Base-by-base conservation (phyloP, 2,888 invertebrate genomes). In the Lucinisca nassula region DNA sequence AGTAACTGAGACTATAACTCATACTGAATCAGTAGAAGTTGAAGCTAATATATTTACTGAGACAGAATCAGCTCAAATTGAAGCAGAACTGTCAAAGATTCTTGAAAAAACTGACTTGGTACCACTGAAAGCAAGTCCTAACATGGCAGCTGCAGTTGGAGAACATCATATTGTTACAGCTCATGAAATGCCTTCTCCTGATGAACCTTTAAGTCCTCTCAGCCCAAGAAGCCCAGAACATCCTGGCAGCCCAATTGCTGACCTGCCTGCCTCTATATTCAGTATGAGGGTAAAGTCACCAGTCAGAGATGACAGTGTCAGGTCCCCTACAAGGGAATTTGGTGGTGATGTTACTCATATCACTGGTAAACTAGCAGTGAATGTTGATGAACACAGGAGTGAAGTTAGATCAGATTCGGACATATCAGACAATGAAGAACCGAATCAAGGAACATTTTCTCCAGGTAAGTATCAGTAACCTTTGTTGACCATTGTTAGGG, bases 401-500 rank as follows among this genome's bases (percentile, higher is more conserved):
- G 86, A 79, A 37, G 82, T 74, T n/a, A 87, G 76, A 21, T 84
- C 88, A 12, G 92, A 93, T 72, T 92, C 92, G 1, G 93, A 92
- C 61, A 37, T 92, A 38, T 92, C 93, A 0, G 92, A 92, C 67
- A 84, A 86, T 35, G 92, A 92, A 58, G 86, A 91, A 21, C 40
- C 88, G 40, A 61, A 78, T 12, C 80, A 83, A 30, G 72, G 90
- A 24, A 90, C 90, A 21, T 94, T 93, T 76, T 88, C 92, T 51
- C 93, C 93, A 92, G 93, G 93, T 94, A 84, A 76, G 76, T 67
- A n/a, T n/a, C n/a, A n/a, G n/a, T n/a, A n/a, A n/a, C n/a, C n/a
- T n/a, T n/a, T n/a, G n/a, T n/a, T n/a, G n/a, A n/a, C n/a, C n/a
- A n/a, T n/a, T n/a, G n/a, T n/a, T n/a, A n/a, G n/a, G n/a, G n/a